Evolutionary conservation across 2,888 invertebrate species (phyloP).

Genomic region (Papilio elwesi): DNA sequence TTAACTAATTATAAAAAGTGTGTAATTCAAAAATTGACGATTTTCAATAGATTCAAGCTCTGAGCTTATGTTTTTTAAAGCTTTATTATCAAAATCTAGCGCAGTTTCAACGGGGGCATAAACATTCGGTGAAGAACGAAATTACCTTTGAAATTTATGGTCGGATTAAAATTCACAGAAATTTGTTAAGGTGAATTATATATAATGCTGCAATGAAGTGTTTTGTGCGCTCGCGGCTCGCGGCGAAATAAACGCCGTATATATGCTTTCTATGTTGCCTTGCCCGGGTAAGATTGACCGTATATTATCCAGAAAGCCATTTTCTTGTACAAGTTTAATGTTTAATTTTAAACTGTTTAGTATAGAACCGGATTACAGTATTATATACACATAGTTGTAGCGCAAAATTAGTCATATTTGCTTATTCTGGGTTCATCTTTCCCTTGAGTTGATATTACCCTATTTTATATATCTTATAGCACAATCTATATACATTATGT

Average conservation of each 20-base stretch:
- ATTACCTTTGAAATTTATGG: slow-evolving; percentile 21
- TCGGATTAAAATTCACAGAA: slow-evolving; percentile 16
- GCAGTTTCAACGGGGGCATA: background rate
- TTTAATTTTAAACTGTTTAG: background rate
- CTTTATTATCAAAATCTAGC: background rate
- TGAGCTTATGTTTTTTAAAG: too few species aligned
- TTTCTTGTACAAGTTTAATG: background rate
- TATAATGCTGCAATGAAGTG: slow-evolving; percentile 23
- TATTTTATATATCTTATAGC: too few species aligned
- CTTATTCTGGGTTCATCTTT: too few species aligned
- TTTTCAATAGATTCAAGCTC: too few species aligned
- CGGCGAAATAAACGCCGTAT: slow-evolving; percentile 12
- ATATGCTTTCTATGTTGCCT: slow-evolving; percentile 9
- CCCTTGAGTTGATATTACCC: too few species aligned
- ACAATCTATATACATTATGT: too few species aligned
- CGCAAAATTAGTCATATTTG: too few species aligned
- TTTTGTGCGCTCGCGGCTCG: slow-evolving; percentile 11
- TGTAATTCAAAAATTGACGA: too few species aligned
- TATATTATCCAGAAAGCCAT: background rate
- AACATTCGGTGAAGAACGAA: background rate
- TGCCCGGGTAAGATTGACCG: slow-evolving; percentile 1
- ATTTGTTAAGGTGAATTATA: slow-evolving; percentile 12
- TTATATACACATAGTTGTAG: too few species aligned
- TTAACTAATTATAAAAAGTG: too few species aligned
- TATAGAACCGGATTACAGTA: too few species aligned